These are phyloP conservation scores for Saimiri boliviensis DNA, from an alignment of 2,113 vertebrate genomes.

Conservation along the genomic window DNA sequence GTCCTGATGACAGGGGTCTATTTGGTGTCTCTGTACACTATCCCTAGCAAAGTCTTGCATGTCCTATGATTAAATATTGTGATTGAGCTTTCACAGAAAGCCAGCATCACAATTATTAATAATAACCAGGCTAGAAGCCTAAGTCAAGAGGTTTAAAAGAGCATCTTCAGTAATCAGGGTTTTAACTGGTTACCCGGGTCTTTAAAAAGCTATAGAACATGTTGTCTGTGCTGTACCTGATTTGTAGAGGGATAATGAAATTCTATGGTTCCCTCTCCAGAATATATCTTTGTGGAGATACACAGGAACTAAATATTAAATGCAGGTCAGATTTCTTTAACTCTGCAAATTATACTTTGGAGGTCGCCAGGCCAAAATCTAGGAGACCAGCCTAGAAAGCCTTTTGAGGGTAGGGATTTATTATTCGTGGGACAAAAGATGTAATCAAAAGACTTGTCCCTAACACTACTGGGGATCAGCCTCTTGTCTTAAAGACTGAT, in stretches of 20 bases:
- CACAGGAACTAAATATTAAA: conserved; percentile 17
- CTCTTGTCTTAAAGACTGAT: conserved; percentile 45
- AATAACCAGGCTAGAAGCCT: not conserved
- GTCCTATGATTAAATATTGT: not conserved
- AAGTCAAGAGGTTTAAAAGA: conserved; percentile 40
- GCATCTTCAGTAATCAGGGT: conserved; percentile 20
- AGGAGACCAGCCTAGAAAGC: conserved; percentile 34
- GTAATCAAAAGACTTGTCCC: conserved; percentile 16
- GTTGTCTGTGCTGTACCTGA: not conserved
- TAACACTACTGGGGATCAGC: not conserved
- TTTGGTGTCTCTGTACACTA: not conserved
- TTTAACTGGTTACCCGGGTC: conserved; percentile 7
- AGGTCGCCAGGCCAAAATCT: conserved; percentile 44
- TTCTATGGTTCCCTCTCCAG: not conserved
- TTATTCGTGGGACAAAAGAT: conserved; percentile 20
- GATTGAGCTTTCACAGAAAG: not conserved
- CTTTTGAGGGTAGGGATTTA: conserved; percentile 24
- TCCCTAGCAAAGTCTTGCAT: not conserved
- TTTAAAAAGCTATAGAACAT: conserved; percentile 40
- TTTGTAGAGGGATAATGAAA: not conserved
- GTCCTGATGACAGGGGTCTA: too few relatives aligned
- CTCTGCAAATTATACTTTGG: conserved; percentile 15
- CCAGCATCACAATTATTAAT: not conserved
- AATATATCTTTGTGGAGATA: not conserved
- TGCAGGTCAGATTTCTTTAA: conserved; percentile 22